phyloP scores from a whole-genome alignment of 2,113 vertebrate species.

The Lichenostomus cassidix region DNA sequence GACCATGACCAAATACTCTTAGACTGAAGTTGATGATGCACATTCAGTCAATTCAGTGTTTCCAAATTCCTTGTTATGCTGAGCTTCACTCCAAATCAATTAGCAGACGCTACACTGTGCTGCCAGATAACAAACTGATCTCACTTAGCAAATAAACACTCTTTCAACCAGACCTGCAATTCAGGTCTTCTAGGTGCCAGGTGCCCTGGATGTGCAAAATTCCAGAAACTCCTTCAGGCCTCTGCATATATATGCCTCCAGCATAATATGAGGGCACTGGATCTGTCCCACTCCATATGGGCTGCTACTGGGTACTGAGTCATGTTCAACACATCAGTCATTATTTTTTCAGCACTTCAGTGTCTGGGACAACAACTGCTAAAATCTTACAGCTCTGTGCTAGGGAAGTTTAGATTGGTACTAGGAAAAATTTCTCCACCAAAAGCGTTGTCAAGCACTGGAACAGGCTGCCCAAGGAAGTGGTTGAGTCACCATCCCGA shows the following conservation, averaged over 20 bases:
- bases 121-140: not conserved
- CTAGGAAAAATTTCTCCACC: not conserved
- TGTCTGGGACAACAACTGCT: not conserved
- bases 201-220: not conserved
- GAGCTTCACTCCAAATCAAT: not conserved
- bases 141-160: not conserved
- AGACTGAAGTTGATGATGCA: accelerated
- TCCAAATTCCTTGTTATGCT: not conserved
- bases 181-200: not conserved
- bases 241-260: not conserved
- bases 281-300: not conserved
- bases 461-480: not conserved
- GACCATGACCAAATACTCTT: not conserved
- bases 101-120: not conserved
- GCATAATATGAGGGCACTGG: not conserved
- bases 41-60: not conserved
- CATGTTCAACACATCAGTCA: not conserved
- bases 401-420: not conserved
- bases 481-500: not conserved
- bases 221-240: not conserved
- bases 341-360: not conserved
- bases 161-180: not conserved
- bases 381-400: not conserved
- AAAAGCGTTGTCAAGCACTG: not conserved
- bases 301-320: not conserved